Base-by-base conservation (phyloP, 1,140 invertebrate species). In the Oncopodura yosiiana region DNA sequence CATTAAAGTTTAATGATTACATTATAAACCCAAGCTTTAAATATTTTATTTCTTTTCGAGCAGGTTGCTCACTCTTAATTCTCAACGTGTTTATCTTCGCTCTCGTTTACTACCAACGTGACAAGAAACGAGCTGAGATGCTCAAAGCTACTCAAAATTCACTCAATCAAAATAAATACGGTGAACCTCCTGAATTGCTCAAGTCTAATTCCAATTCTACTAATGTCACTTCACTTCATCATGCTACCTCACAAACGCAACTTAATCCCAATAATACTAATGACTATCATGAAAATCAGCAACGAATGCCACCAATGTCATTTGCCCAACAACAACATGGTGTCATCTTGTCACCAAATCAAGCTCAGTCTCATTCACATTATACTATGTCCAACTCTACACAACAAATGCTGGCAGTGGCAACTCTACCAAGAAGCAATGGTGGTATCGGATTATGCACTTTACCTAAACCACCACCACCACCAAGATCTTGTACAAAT, bases 51-150 rank as follows among this genome's bases (percentile, higher is more conserved):
- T n/a, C n/a, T n/a, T n/a, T n/a, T n/a, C n/a, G n/a, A n/a, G 2
- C 41, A 63, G 62, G 89, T 2, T 90, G 87, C 66, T 86, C 84
- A 1, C 70, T 94, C 16, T 74, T 91, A 12, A 83, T 91, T 43
- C 71, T 91, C 8, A 91, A 92, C 68, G 81, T 91, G 8, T 75
- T 91, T 3, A 87, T 91, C 58, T 90, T 90, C 63, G 85, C 86
- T 36, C 86, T 77, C 2, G 84, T 91, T 2, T 90, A 87, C 69
- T 90, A 90, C 70, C 87, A 89, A 66, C 71, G 86, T 34, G 86
- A 90, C 67, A 86, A 87, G 68, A 84, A 83, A 8, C 71, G 82
- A 53, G 74, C 84, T 52, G 84, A 87, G 70, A 84, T 86, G n/a
- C 86, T 58, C 19, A 60, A 60, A 36, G 24, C 48, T 18, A 39